phyloP scores from a whole-genome alignment of 1,140 invertebrate genomes.

The Pectinophora gossypiella region DNA sequence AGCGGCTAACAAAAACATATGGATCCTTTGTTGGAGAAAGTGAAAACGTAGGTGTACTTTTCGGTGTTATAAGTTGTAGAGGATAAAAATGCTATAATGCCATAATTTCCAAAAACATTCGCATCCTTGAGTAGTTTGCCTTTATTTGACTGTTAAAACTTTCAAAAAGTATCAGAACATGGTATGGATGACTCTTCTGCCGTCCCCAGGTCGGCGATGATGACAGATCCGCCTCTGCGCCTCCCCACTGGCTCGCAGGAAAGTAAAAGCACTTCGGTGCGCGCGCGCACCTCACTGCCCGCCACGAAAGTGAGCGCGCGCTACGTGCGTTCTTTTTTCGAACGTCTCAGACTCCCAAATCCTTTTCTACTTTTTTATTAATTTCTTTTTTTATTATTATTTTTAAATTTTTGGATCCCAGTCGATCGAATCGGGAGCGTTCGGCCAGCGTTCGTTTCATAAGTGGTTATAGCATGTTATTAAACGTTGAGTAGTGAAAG shows the following conservation, averaged over 20 bases:
- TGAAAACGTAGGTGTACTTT: too few relatives aligned
- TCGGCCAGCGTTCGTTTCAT: constrained; percentile 35
- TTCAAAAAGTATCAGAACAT: too few relatives aligned
- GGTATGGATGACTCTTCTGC: too few relatives aligned
- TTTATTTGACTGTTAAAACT: too few relatives aligned
- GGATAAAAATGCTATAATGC: too few relatives aligned
- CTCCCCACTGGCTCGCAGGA: constrained; percentile 57
- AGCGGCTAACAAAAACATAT: too few relatives aligned
- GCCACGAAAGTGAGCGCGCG: constrained; percentile 52
- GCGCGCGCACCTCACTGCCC: constrained; percentile 45
- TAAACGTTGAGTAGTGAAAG: constrained; percentile 55
- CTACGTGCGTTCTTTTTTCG: constrained; percentile 39
- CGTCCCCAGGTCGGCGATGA: too few relatives aligned
- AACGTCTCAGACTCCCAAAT: background rate
- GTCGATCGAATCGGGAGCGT: too few relatives aligned
- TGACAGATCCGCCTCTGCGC: constrained; percentile 22
- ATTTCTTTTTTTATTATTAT: background rate
- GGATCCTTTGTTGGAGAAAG: too few relatives aligned
- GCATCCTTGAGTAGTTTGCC: too few relatives aligned
- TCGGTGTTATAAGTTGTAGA: too few relatives aligned
- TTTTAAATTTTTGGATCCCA: background rate
- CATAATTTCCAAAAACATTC: too few relatives aligned
- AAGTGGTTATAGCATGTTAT: constrained; percentile 60
- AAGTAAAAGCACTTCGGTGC: constrained; percentile 60
- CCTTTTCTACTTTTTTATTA: background rate